Conservation (phyloP, 2,888 invertebrate species). For the Drosophila conformis region DNA sequence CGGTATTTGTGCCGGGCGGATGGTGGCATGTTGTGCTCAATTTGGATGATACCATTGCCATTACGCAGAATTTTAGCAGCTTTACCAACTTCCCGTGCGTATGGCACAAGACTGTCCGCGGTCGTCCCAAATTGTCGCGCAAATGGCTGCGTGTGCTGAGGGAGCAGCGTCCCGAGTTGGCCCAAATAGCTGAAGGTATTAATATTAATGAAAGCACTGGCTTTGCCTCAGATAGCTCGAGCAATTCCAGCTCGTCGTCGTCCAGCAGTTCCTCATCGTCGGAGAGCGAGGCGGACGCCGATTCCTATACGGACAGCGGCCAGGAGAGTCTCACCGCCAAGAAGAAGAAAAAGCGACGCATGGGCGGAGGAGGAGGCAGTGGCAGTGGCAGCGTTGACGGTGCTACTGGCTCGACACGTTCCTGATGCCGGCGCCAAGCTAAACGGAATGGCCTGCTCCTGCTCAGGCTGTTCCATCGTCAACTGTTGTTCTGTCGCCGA, state of each 20-base stretch:
- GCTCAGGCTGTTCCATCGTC: constrained; percentile 64
- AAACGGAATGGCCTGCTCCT: constrained; percentile 62
- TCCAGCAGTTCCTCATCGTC: constrained; percentile 87
- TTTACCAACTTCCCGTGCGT: constrained; percentile 98
- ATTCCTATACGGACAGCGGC: constrained; percentile 91
- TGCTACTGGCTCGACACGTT: constrained; percentile 53
- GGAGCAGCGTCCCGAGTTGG: constrained; percentile 91
- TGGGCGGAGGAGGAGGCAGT: constrained; percentile 74
- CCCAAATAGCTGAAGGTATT: constrained; percentile 91
- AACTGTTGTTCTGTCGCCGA: constrained; percentile 62
- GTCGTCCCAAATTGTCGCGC: constrained; percentile 96
- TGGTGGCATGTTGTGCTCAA: constrained; percentile 99
- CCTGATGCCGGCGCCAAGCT: constrained; percentile 77
- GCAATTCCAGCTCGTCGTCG: constrained; percentile 91
- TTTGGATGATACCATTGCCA: constrained; percentile 97
- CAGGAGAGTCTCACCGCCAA: constrained; percentile 95
- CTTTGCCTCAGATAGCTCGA: constrained; percentile 97
- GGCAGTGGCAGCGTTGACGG: constrained; percentile 52
- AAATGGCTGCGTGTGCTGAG: constrained; percentile 93
- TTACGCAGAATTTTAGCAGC: constrained; percentile 99
- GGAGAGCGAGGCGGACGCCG: constrained; percentile 81
- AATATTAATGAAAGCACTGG: constrained; percentile 95
- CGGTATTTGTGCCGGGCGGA: constrained; percentile 98
- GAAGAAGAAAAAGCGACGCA: constrained; percentile 90
- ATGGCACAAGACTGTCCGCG: constrained; percentile 98